These are phyloP conservation scores for Phrynosoma blainvillii DNA, from an alignment of 2,113 vertebrate genomes.

Conservation along the genomic window DNA sequence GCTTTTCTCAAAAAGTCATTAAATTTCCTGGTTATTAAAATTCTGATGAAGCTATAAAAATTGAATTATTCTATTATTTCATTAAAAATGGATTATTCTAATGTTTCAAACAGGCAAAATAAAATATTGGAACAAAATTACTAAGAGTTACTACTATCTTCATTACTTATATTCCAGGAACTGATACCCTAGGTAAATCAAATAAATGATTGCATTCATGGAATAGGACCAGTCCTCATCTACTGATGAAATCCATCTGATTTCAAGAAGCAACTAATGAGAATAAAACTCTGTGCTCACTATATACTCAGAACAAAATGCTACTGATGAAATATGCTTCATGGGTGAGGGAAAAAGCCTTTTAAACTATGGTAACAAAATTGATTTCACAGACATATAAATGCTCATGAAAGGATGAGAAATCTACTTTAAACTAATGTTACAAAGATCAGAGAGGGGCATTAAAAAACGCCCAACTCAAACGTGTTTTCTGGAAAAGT, in stretches of 20 bases:
- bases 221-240: not conserved
- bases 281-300: not conserved
- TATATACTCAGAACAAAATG: not conserved
- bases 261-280: conserved; percentile 20
- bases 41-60: conserved; percentile 25
- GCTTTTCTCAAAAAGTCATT: conserved; percentile 22
- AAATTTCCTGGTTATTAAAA: conserved; percentile 39
- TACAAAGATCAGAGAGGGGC: conserved; percentile 44
- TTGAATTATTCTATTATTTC: conserved; percentile 3
- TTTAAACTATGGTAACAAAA: conserved; percentile 36
- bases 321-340: no score
- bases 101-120: not conserved
- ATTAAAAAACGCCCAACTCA: not conserved
- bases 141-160: conserved; percentile 16
- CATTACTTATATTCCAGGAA: conserved; percentile 8
- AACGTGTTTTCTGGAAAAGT: conserved; percentile 16
- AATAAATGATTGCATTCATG: not conserved
- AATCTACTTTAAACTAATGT: conserved; percentile 44
- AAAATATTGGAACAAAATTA: not conserved
- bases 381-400: conserved; percentile 36
- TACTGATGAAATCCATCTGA: not conserved
- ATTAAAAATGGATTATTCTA: not conserved
- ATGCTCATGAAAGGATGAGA: conserved; percentile 32
- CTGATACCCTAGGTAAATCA: not conserved
- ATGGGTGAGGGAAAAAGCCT: not conserved